These are phyloP conservation scores for Calidris pygmaea DNA, from an alignment of 2,113 vertebrate genomes.

Conservation along the genomic window DNA sequence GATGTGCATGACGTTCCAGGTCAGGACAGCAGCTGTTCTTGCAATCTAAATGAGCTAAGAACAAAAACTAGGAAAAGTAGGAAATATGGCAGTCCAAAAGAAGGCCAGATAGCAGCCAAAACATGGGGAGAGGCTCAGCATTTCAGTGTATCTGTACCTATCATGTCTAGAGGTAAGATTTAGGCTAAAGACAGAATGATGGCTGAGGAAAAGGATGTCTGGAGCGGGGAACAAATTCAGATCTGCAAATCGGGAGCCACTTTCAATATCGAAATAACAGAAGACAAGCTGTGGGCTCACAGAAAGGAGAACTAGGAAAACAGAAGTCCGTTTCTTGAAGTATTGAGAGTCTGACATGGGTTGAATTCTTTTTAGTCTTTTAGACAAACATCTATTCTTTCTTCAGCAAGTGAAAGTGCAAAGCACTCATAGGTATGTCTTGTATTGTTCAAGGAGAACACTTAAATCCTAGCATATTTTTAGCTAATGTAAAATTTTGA, in stretches of 20 bases:
- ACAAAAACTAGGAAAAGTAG: neutral
- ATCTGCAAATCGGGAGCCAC: neutral
- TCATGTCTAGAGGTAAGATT: neutral
- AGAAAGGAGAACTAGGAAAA: neutral
- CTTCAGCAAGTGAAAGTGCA: neutral
- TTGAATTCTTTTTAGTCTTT: neutral
- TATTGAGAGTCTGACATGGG: neutral
- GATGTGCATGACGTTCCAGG: neutral
- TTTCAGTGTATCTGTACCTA: neutral
- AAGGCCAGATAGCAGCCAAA: neutral
- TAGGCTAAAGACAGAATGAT: neutral
- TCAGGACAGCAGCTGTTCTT: neutral
- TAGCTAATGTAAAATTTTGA: neutral
- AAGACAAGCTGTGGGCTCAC: neutral
- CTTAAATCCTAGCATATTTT: neutral
- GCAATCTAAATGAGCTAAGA: neutral
- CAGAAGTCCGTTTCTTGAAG: neutral
- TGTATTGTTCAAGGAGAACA: neutral
- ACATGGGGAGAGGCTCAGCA: neutral
- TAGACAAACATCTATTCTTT: neutral
- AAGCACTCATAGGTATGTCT: accelerated
- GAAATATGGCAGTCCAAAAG: neutral
- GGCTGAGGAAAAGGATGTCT: neutral
- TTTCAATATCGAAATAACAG: neutral
- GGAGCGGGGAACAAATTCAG: neutral